phyloP scores from a whole-genome alignment of 1,140 invertebrate genomes.

The Neodiprion lecontei region DNA sequence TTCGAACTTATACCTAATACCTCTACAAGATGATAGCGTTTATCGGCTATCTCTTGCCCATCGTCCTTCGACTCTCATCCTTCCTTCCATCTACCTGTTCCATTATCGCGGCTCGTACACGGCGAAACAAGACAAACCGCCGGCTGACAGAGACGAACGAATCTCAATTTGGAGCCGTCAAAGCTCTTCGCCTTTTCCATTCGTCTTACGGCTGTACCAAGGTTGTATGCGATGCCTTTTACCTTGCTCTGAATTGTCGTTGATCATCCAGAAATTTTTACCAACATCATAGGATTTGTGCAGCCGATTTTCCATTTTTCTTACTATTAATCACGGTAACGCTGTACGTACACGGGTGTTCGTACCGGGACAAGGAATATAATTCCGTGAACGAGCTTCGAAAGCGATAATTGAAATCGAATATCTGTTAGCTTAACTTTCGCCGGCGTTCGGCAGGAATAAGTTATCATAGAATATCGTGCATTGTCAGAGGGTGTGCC shows the following conservation, averaged over 20 bases:
- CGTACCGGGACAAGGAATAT: too few relatives aligned
- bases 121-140: constrained; percentile 7
- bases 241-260: too few relatives aligned
- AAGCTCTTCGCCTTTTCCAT: background rate
- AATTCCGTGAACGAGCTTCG: too few relatives aligned
- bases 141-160: background rate
- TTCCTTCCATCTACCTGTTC: constrained; percentile 1
- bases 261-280: too few relatives aligned
- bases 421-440: background rate
- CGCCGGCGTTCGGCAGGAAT: background rate
- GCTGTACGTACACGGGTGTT: too few relatives aligned
- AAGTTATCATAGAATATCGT: constrained; percentile 39
- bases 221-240: too few relatives aligned
- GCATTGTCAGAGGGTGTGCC: constrained; percentile 40
- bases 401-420: background rate
- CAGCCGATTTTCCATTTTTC: too few relatives aligned
- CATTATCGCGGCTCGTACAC: background rate
- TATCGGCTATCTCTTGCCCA: background rate
- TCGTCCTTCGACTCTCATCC: background rate
- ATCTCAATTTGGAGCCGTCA: background rate
- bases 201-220: background rate
- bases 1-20: background rate
- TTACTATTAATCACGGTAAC: too few relatives aligned
- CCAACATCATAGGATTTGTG: too few relatives aligned
- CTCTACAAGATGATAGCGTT: background rate